Evolutionary conservation across 2,888 invertebrate genomes (phyloP), one percentile per base, ranked within the genome.

Genomic region (Caradrina clavipalpis): DNA sequence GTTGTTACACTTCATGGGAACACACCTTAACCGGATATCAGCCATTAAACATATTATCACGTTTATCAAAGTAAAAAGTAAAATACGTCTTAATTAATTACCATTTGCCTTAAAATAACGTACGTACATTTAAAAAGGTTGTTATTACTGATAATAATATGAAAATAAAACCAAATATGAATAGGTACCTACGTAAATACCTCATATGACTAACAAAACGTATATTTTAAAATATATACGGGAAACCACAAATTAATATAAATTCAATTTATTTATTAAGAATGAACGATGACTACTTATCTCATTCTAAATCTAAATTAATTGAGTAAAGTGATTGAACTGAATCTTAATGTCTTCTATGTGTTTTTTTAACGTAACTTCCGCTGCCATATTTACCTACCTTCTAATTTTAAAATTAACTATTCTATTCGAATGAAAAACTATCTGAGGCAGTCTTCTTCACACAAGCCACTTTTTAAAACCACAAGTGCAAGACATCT

Each of bases 291-390:
- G 83, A 80, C 83, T 86, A 84, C 87, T 86, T 84, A 80, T 82
- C 73, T 84, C 85, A 84, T 80, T 76, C 62, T 85, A 77, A 86
- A 75, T 84, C 63, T 88, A 87, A 88, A 79, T 69, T 82, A 58
- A 84, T 78, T 86, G 73, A 86, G 79, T 86, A 85, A 84, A 82
- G 82, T 87, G 86, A 87, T 87, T 87, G 89, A 90, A 90, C 89
- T 88, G 89, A 89, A 83, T 89, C 84, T 86, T 82, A 79, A 87
- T 84, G 89, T 91, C 88, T 91, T 90, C 86, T 87, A 85, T 79
- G 86, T 89, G 83, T 88, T 88, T 83, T 84, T 87, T 89, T 86
- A 88, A 89, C 83, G 82, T 88, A 89, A 89, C 85, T 85, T 88
- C 87, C 80, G 89, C 88, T 91, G 89, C 90, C 90, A 90, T 90